Evolutionary conservation across 2,113 vertebrate genomes (phyloP).

Genomic region (Promerops cafer): DNA sequence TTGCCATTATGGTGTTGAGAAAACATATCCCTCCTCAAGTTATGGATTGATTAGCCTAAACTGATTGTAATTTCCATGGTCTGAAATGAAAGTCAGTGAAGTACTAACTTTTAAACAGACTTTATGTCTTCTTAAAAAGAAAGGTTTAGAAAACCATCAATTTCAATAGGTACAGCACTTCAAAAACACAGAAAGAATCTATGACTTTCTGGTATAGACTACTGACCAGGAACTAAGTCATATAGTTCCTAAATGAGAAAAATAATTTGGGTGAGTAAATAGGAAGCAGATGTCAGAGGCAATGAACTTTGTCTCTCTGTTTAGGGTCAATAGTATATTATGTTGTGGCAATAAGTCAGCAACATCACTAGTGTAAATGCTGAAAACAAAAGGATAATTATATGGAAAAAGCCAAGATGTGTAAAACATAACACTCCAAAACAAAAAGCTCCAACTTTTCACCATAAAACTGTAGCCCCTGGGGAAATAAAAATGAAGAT

Average conservation of each 20-base stretch:
- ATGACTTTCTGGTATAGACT: background rate
- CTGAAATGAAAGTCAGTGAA: background rate
- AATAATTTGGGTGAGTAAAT: background rate
- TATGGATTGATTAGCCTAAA: background rate
- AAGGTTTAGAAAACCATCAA: background rate
- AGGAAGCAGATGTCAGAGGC: background rate
- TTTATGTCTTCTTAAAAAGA: background rate
- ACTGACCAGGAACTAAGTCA: background rate
- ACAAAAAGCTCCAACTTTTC: background rate
- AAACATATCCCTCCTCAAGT: background rate
- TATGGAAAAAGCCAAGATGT: rapidly evolving
- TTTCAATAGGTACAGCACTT: background rate
- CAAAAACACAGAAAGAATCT: background rate
- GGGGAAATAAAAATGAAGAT: background rate
- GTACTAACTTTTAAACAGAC: background rate
- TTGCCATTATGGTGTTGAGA: background rate
- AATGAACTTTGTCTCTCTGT: background rate
- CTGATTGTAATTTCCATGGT: background rate
- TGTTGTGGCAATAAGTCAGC: background rate
- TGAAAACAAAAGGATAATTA: background rate
- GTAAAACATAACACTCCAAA: background rate
- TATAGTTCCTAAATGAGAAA: background rate
- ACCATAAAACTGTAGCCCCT: background rate
- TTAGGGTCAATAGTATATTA: background rate
- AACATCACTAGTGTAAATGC: background rate